phyloP scores from a whole-genome alignment of 1,140 invertebrate genomes.

The Melitaea cinxia region DNA sequence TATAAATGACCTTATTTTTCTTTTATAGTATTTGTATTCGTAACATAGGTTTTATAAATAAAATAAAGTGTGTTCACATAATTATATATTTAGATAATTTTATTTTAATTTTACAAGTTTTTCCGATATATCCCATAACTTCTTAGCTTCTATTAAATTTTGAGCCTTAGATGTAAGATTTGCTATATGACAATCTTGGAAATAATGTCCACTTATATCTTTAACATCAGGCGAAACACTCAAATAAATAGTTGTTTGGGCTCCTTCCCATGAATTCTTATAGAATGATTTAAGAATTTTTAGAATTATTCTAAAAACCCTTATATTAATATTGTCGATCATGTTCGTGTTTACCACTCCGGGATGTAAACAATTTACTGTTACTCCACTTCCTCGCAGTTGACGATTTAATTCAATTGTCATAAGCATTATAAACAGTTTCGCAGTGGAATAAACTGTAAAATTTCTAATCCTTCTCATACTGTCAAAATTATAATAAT shows the following conservation, averaged over 20 bases:
- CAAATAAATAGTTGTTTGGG: constrained; percentile 83
- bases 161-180: constrained; percentile 46
- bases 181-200: constrained; percentile 79
- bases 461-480: not conserved
- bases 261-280: constrained; percentile 76
- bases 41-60: no score
- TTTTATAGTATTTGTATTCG: no score
- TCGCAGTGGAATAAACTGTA: constrained; percentile 82
- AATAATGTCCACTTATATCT: constrained; percentile 83
- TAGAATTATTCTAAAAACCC: constrained; percentile 30
- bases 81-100: not conserved
- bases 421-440: constrained; percentile 93
- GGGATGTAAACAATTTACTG: constrained; percentile 91
- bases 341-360: constrained; percentile 77
- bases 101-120: constrained; percentile 52
- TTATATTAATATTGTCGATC: constrained; percentile 29
- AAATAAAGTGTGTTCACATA: no score
- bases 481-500: constrained; percentile 87
- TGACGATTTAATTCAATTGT: constrained; percentile 88
- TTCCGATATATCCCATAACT: constrained; percentile 76
- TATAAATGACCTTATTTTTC: no score
- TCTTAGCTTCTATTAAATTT: constrained; percentile 58
- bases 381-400: constrained; percentile 88
- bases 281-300: constrained; percentile 34
- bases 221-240: constrained; percentile 82